Evolutionary conservation across 2,113 vertebrate species (phyloP).

Genomic region (Dicaeum eximium): DNA sequence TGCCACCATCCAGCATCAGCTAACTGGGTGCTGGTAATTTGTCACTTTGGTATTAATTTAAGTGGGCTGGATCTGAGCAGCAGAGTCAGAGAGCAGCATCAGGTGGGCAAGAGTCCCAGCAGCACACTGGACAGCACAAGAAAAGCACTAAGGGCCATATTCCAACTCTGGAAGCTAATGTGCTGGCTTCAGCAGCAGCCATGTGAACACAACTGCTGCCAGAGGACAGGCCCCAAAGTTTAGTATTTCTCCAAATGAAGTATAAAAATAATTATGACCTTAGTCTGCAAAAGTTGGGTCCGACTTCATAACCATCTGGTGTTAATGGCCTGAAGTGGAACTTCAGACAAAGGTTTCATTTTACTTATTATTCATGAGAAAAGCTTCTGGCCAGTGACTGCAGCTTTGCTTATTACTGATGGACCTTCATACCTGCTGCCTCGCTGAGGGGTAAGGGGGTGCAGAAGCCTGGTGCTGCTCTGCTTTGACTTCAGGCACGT

Average conservation of each 20-base stretch:
- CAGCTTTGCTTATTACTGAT: not conserved
- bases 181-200: not conserved
- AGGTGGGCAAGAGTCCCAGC: not conserved
- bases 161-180: not conserved
- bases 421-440: not conserved
- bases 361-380: not conserved
- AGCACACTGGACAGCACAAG: not conserved
- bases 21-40: not conserved
- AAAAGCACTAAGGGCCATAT: not conserved
- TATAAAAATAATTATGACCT: constrained; percentile 9
- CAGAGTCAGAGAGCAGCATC: not conserved
- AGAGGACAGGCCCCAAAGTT: not conserved
- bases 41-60: not conserved
- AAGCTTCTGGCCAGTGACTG: not conserved
- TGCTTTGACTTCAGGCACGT: not conserved
- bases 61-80: not conserved
- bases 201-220: not conserved
- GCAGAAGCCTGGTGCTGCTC: not conserved
- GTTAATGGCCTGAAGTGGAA: not conserved
- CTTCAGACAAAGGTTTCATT: not conserved
- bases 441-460: accelerated
- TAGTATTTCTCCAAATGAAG: not conserved
- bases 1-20: too few species aligned
- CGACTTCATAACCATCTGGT: not conserved
- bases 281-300: not conserved